Percentiles rank a stretch among this genome's conserved stretches.
Evolutionary conservation across 2,888 invertebrate species (phyloP).

Genomic region (Eupithecia dodoneata): DNA sequence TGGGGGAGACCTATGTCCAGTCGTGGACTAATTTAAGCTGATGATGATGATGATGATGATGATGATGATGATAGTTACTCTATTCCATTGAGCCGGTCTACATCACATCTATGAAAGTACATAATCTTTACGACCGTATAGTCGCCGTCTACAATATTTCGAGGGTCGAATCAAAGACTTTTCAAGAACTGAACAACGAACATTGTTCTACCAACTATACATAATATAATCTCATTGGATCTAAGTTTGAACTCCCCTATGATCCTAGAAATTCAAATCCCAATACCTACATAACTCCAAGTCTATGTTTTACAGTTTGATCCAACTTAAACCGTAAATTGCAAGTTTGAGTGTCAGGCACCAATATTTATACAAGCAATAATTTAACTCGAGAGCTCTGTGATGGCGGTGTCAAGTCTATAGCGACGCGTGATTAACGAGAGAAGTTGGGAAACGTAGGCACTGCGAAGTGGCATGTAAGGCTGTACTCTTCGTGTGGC

Average conservation of each 20-base stretch:
- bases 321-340: slow-evolving; percentile 32
- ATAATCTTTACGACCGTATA: neutral
- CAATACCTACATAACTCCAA: slow-evolving; percentile 1
- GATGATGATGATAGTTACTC: neutral
- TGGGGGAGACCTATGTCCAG: too few species aligned
- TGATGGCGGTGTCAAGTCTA: slow-evolving; percentile 45
- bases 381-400: slow-evolving; percentile 47
- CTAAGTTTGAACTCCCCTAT: slow-evolving; percentile 4
- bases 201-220: neutral
- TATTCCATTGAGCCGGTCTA: neutral
- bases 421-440: slow-evolving; percentile 54
- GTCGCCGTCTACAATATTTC: neutral
- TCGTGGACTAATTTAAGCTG: too few species aligned
- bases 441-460: slow-evolving; percentile 23
- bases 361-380: slow-evolving; percentile 49
- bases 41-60: too few species aligned
- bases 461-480: slow-evolving; percentile 13
- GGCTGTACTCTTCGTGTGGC: neutral
- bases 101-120: neutral
- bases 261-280: slow-evolving; percentile 11
- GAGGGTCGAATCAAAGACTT: neutral
- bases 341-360: slow-evolving; percentile 37
- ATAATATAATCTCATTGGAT: slow-evolving; percentile 4
- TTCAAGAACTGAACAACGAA: neutral
- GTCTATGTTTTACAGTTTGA: slow-evolving; percentile 15